Evolutionary conservation across 1,140 invertebrate genomes (phyloP), one percentile per base, ranked within the genome.

Genomic region (Drosophila suzukii): DNA sequence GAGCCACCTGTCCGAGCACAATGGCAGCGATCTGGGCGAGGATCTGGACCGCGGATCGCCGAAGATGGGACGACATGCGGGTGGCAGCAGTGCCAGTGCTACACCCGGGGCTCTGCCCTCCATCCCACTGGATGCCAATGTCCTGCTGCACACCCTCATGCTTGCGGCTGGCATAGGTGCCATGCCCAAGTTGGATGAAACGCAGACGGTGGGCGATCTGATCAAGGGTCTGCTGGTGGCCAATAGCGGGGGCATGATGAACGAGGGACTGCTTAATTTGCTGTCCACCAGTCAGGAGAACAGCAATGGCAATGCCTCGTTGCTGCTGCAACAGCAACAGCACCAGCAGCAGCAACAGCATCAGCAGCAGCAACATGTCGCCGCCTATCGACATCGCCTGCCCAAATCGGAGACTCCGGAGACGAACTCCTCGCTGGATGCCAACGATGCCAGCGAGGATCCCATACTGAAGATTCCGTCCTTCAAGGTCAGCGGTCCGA

Each of bases 391-490:
- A 30, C 92, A 93, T 74, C 83, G 91, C 59, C 49, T 90, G 79
- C 79, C 82, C 73, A 92, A 92, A 63, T 91, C 91, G 73, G 91
- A 92, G 66, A 92, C 91, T 47, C 93, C 92, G 24, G 92, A 93
- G 71, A 83, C 88, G 44, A 90, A 49, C 59, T 79, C 92, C 78
- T 86, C 91, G 24, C 44, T 92, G 65, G 92, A 92, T 43, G 92
- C 93, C 60, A 93, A 94, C 47, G 93, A 94, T 70, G 91, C 92
- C 39, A 65, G 61, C 58, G 94, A 94, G 82, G 94, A 94, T 77
- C 93, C 96, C 91, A 97, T 98, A 93, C 94, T 97, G 81, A 97
- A 97, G 93, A 97, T 98, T 96, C 97, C 97, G 94, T 97, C 96
- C 95, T 98, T 96, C 93, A 97, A 96, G 61, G 94, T 95, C 44